Conservation (phyloP, 2,888 invertebrate genomes). For the Drosophila mettleri region DNA sequence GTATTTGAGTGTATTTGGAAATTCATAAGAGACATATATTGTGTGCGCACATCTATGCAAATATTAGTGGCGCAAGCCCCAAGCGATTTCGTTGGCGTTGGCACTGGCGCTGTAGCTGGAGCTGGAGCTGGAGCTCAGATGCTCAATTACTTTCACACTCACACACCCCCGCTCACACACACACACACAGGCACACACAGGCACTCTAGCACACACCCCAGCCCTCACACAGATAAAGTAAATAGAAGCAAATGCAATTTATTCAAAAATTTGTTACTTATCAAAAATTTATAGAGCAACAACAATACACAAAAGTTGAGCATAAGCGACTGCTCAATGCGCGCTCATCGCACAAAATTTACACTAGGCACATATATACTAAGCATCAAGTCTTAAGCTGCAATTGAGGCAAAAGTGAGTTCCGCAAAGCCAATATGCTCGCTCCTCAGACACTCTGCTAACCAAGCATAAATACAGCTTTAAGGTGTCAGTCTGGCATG, state of each 20-base stretch:
- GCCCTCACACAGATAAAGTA: conserved; percentile 37
- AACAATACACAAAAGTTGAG: conserved; percentile 4
- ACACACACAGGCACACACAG: conserved; percentile 1
- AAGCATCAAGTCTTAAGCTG: not conserved
- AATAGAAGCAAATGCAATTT: conserved; percentile 76
- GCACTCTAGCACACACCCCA: conserved; percentile 10
- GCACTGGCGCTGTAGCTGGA: conserved; percentile 14
- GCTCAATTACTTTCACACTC: conserved; percentile 50
- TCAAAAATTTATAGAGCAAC: conserved; percentile 68
- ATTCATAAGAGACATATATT: conserved; percentile 31
- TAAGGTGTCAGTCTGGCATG: conserved; percentile 21
- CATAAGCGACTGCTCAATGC: not conserved
- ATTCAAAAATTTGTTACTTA: conserved; percentile 73
- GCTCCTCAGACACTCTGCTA: not conserved
- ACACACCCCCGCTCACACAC: conserved; percentile 1
- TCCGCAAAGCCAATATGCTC: not conserved
- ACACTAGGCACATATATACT: too few relatives aligned
- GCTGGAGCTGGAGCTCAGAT: conserved; percentile 35
- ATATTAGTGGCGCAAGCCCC: conserved; percentile 52
- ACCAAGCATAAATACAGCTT: conserved; percentile 10
- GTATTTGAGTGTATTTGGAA: conserved; percentile 10
- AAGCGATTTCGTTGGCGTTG: conserved; percentile 30
- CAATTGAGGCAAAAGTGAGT: too few relatives aligned
- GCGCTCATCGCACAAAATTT: not conserved
- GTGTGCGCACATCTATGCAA: conserved; percentile 57